Percentiles rank a stretch among this genome's conserved stretches.
Evolutionary conservation across 2,888 invertebrate genomes (phyloP).

Genomic region (Diogma glabrata): DNA sequence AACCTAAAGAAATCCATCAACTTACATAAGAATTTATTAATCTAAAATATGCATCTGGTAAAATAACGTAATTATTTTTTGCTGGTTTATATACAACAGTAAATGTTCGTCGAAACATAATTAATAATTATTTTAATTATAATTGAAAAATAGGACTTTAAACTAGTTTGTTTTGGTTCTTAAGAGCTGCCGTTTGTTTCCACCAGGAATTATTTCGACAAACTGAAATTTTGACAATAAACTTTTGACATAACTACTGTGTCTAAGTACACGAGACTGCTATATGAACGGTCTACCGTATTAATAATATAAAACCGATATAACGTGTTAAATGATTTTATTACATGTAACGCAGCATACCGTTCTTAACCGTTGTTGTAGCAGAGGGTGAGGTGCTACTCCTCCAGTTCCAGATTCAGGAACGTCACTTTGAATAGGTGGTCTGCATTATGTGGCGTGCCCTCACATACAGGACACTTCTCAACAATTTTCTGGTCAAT

Average conservation of each 20-base stretch:
- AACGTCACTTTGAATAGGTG: too few species aligned
- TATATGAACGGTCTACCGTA: too few species aligned
- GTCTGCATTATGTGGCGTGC: too few species aligned
- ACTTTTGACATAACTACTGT: not conserved
- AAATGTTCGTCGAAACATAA: slow-evolving; percentile 36
- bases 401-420: too few species aligned
- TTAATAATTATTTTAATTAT: slow-evolving; percentile 1
- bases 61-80: slow-evolving; percentile 31
- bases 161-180: not conserved
- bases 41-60: slow-evolving; percentile 34
- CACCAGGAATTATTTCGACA: not conserved
- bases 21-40: slow-evolving; percentile 36
- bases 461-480: too few species aligned
- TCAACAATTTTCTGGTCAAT: too few species aligned
- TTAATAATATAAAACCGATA: too few species aligned
- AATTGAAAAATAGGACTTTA: not conserved
- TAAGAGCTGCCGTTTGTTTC: not conserved
- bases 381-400: too few species aligned
- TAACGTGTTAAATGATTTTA: too few species aligned
- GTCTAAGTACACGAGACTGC: too few species aligned
- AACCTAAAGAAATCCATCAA: not conserved
- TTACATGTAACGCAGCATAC: too few species aligned
- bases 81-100: slow-evolving; percentile 34
- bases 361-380: too few species aligned
- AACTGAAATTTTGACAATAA: not conserved